These are phyloP conservation scores for Odontocerum albicorne DNA, from an alignment of 2,888 invertebrate genomes.

Conservation along the genomic window DNA sequence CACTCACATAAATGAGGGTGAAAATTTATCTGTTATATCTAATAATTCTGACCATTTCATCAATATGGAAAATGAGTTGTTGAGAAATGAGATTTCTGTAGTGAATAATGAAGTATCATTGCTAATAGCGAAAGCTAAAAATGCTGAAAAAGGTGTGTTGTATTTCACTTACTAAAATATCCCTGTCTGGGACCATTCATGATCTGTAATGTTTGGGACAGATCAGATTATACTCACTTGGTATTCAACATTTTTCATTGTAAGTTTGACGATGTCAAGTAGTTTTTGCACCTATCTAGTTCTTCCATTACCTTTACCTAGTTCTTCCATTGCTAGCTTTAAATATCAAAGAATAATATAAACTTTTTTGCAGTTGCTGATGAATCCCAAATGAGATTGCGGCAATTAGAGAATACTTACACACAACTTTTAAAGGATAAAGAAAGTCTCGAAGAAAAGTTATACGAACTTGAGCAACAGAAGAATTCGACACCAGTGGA, in stretches of 20 bases:
- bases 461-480: conserved; percentile 17
- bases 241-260: too few relatives aligned
- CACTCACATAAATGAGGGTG: conserved; percentile 4
- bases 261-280: too few relatives aligned
- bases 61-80: conserved; percentile 39
- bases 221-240: too few relatives aligned
- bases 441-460: conserved; percentile 15
- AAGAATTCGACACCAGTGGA: not conserved
- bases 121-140: conserved; percentile 49
- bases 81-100: conserved; percentile 54
- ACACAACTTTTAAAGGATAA: conserved; percentile 22
- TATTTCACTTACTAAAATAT: too few relatives aligned
- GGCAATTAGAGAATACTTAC: conserved; percentile 22
- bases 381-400: conserved; percentile 11
- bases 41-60: conserved; percentile 16
- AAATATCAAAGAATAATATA: not conserved
- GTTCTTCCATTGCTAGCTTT: not conserved
- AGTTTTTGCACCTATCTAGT: too few relatives aligned
- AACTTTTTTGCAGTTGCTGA: conserved; percentile 21
- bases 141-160: conserved; percentile 48
- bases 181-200: too few relatives aligned
- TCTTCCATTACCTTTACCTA: too few relatives aligned
- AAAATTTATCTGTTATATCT: conserved; percentile 5
- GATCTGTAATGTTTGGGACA: too few relatives aligned
- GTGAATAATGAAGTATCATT: conserved; percentile 55